These are phyloP conservation scores for Pardalotus punctatus DNA, from an alignment of 2,113 vertebrate genomes.

Conservation along the genomic window DNA sequence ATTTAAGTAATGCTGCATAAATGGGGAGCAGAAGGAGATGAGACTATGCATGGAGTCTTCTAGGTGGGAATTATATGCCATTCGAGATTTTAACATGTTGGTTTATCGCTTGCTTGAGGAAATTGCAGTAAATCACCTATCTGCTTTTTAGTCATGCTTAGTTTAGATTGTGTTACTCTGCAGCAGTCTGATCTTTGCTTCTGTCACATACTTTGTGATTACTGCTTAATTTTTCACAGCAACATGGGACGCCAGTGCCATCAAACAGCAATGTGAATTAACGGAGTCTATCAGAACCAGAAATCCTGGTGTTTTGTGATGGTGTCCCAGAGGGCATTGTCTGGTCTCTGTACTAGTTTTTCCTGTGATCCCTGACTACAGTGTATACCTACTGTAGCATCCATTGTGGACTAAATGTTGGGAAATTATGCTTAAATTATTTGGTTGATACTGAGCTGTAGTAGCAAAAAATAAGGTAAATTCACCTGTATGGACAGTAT, in stretches of 20 bases:
- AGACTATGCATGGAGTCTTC: background rate
- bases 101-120: background rate
- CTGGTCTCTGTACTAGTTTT: background rate
- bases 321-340: background rate
- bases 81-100: background rate
- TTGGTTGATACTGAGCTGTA: background rate
- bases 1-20: background rate
- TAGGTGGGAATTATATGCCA: background rate
- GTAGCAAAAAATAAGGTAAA: background rate
- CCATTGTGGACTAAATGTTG: background rate
- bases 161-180: background rate
- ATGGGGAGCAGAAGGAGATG: background rate
- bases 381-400: background rate
- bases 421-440: background rate
- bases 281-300: background rate
- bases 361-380: background rate
- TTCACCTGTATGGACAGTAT: background rate
- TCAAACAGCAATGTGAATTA: background rate
- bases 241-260: too few species aligned
- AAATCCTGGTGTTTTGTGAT: background rate
- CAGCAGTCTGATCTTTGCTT: background rate
- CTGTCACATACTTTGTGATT: background rate
- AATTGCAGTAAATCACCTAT: background rate
- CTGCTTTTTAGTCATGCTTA: background rate
- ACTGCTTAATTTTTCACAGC: background rate